A percentile compares a stretch with the other conserved stretches of the same genome.
Evolutionary conservation across 2,888 invertebrate genomes (phyloP).

Genomic region (Alloplasta piceator): DNA sequence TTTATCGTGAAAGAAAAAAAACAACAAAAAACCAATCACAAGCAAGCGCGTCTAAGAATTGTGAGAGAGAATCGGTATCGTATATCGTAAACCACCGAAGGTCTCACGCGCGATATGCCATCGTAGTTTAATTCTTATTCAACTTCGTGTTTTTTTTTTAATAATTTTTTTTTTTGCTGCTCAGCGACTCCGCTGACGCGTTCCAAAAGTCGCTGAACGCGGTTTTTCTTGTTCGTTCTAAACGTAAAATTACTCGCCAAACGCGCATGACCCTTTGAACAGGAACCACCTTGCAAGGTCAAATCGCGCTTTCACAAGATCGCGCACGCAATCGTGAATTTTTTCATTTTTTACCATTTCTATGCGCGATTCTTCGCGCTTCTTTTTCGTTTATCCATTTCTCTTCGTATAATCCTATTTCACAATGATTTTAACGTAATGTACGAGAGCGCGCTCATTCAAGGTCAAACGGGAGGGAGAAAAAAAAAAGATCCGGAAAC

Average conservation of each 20-base stretch:
- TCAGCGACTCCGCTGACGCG: background rate
- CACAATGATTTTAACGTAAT: slow-evolving; percentile 34
- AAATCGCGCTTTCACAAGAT: slow-evolving; percentile 16
- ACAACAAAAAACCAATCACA: slow-evolving; percentile 25
- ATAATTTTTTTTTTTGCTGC: slow-evolving; percentile 20
- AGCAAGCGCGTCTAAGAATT: slow-evolving; percentile 43
- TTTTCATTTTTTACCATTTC: background rate
- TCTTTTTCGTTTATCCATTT: background rate
- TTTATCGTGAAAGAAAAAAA: slow-evolving; percentile 33
- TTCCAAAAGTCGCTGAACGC: slow-evolving; percentile 29
- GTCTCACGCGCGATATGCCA: slow-evolving; percentile 48
- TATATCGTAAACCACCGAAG: slow-evolving; percentile 24
- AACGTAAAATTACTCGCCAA: slow-evolving; percentile 42
- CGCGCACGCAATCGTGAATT: slow-evolving; percentile 20
- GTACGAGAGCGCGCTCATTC: slow-evolving; percentile 31
- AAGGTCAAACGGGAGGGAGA: background rate
- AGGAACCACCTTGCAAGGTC: background rate
- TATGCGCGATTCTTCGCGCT: background rate
- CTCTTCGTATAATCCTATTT: background rate
- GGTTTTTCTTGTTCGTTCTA: slow-evolving; percentile 38
- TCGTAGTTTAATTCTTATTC: slow-evolving; percentile 21
- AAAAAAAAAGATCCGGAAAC: background rate
- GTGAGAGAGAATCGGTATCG: slow-evolving; percentile 34
- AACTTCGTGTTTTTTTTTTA: slow-evolving; percentile 11
- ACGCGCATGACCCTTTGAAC: slow-evolving; percentile 15